Conservation (phyloP, 1,140 invertebrate species). For the Lordiphosa stackelbergi region DNA sequence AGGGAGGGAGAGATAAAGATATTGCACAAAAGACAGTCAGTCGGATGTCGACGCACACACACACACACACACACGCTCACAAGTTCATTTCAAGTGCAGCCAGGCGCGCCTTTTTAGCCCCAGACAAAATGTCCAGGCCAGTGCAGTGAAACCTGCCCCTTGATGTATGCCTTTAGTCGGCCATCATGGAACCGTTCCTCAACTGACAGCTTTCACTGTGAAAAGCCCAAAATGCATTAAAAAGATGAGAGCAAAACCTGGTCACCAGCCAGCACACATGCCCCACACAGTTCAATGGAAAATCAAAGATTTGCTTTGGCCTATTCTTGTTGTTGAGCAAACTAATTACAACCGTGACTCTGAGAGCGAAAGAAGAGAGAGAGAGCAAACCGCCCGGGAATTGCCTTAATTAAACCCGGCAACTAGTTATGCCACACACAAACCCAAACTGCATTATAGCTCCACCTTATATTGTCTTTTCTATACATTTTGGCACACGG, state of each 20-base stretch:
- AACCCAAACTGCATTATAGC: constrained; percentile 1
- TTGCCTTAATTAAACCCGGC: constrained; percentile 17
- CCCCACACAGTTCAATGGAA: neutral
- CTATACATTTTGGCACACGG: too few species aligned
- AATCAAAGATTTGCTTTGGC: constrained; percentile 32
- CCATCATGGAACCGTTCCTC: too few species aligned
- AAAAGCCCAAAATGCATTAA: constrained; percentile 14
- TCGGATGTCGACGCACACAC: constrained; percentile 10
- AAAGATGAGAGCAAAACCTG: neutral
- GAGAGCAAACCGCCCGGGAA: constrained; percentile 1
- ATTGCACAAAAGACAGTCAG: constrained; percentile 38
- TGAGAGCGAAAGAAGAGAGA: neutral
- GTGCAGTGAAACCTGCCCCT: constrained; percentile 10
- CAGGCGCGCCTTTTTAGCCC: constrained; percentile 47
- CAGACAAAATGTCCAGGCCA: constrained; percentile 42
- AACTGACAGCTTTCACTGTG: neutral
- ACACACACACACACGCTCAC: constrained; percentile 21
- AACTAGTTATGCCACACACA: neutral
- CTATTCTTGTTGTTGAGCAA: constrained; percentile 12
- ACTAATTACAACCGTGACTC: constrained; percentile 5
- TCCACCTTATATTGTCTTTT: neutral
- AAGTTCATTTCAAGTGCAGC: constrained; percentile 57
- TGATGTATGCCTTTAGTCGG: too few species aligned
- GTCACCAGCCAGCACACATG: too few species aligned
- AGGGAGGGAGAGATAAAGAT: constrained; percentile 21